Evolutionary conservation across 1,140 invertebrate genomes (phyloP).

Genomic region (Teleopsis dalmanni): DNA sequence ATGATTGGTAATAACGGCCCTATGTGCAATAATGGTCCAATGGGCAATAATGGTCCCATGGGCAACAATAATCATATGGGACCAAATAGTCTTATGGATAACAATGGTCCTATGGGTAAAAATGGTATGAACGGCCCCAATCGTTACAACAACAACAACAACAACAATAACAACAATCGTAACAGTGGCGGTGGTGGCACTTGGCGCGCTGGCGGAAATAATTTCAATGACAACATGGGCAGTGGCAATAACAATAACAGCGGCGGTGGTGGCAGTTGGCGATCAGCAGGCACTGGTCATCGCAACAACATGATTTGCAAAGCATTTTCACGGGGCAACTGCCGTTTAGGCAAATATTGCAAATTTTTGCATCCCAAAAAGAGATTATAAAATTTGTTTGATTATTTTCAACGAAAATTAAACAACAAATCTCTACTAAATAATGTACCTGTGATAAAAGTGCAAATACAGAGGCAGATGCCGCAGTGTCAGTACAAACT

Average conservation of each 20-base stretch:
- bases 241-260: no score
- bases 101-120: constrained; percentile 40
- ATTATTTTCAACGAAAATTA: constrained; percentile 36
- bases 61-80: constrained; percentile 38
- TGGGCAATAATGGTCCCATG: constrained; percentile 20
- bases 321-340: constrained; percentile 70
- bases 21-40: constrained; percentile 26
- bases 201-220: constrained; percentile 15
- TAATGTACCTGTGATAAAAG: no score
- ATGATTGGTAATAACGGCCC: neutral
- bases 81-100: constrained; percentile 32
- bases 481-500: no score
- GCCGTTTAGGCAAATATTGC: constrained; percentile 68
- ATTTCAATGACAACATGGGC: constrained; percentile 8
- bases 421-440: constrained; percentile 8
- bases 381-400: constrained; percentile 40
- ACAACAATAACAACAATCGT: constrained; percentile 32
- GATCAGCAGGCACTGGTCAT: constrained; percentile 41
- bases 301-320: constrained; percentile 56
- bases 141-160: constrained; percentile 33
- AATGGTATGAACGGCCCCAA: constrained; percentile 39
- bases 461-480: no score
- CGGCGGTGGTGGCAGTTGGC: constrained; percentile 37
- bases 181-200: constrained; percentile 20
- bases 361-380: constrained; percentile 67